Evolutionary conservation across 2,888 invertebrate genomes (phyloP).

Genomic region (Drosophila paranaensis): DNA sequence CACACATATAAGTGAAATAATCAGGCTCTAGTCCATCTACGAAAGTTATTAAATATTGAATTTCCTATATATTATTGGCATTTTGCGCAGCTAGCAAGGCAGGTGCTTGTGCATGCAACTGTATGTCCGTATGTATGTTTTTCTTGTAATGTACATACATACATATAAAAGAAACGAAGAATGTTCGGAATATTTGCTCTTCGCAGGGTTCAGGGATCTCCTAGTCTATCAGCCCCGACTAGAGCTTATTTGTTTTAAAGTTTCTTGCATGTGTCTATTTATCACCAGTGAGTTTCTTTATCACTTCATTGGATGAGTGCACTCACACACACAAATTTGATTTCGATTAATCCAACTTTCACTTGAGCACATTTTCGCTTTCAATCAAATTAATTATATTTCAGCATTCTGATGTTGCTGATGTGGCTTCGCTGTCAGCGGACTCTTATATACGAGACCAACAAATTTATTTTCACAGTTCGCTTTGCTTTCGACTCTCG

Average conservation of each 20-base stretch:
- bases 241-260: not conserved
- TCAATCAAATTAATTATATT: slow-evolving; percentile 7
- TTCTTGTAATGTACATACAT: no score
- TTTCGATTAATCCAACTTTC: slow-evolving; percentile 37
- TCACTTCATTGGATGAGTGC: slow-evolving; percentile 18
- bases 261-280: not conserved
- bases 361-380: slow-evolving; percentile 17
- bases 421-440: not conserved
- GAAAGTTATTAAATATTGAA: no score
- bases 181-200: no score
- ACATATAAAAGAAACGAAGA: no score
- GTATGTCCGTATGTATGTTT: no score
- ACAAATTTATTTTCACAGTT: not conserved
- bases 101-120: no score
- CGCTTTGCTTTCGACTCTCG: not conserved
- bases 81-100: no score
- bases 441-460: not conserved
- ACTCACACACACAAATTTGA: slow-evolving; percentile 6
- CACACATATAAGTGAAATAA: no score
- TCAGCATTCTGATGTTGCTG: slow-evolving; percentile 21
- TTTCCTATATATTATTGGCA: no score
- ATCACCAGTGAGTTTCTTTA: slow-evolving; percentile 33
- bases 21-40: no score
- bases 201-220: no score
- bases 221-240: no score